Percentiles rank a stretch among this genome's conserved stretches.
Evolutionary conservation across 2,113 vertebrate genomes (phyloP).

Genomic region (Orycteropus afer): DNA sequence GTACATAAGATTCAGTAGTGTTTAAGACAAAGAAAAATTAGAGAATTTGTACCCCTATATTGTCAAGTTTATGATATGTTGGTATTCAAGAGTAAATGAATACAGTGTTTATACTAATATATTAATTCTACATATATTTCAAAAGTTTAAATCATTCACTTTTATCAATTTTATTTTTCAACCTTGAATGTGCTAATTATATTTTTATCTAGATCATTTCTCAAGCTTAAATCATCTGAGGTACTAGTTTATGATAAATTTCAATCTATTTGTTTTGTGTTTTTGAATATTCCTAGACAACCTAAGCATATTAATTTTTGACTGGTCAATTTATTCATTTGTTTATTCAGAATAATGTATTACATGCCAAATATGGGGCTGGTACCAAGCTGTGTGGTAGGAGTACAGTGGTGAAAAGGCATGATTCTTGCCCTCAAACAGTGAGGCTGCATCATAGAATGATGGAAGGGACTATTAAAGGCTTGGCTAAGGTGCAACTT

Average conservation of each 20-base stretch:
- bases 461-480: neutral
- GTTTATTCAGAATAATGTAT: neutral
- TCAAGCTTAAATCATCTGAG: constrained; percentile 22
- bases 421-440: neutral
- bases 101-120: constrained; percentile 11
- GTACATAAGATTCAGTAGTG: constrained; percentile 76
- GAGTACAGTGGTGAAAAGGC: neutral
- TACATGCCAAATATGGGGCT: neutral
- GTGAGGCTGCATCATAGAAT: neutral
- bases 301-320: neutral
- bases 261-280: neutral
- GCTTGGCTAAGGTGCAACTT: neutral
- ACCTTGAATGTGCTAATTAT: neutral
- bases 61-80: constrained; percentile 61
- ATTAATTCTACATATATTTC: constrained; percentile 52
- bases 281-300: constrained; percentile 10
- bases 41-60: constrained; percentile 2
- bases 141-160: neutral
- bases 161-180: constrained; percentile 56
- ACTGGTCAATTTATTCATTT: neutral
- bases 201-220: neutral
- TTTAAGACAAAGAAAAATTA: constrained; percentile 64
- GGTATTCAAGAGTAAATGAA: constrained; percentile 12
- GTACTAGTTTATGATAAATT: constrained; percentile 12
- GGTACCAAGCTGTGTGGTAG: neutral